These are phyloP conservation scores for Drosophila takahashii DNA, from an alignment of 1,140 invertebrate genomes.

Conservation along the genomic window DNA sequence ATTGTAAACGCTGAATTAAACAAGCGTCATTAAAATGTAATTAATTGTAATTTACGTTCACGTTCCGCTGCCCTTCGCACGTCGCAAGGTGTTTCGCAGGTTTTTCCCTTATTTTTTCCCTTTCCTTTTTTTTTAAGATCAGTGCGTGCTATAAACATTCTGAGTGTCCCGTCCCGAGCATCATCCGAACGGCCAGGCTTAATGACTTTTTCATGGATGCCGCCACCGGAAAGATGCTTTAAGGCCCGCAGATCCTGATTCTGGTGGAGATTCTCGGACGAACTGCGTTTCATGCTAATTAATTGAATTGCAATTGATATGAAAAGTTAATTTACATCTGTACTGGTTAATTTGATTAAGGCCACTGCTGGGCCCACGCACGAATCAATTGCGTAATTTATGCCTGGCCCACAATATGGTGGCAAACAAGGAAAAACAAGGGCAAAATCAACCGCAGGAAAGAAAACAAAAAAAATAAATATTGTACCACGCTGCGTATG, in stretches of 20 bases:
- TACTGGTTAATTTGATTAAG: slow-evolving; percentile 78
- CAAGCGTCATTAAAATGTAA: slow-evolving; percentile 84
- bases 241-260: slow-evolving; percentile 12
- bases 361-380: slow-evolving; percentile 34
- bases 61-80: slow-evolving; percentile 52
- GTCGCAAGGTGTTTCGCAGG: slow-evolving; percentile 63
- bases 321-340: slow-evolving; percentile 80
- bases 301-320: slow-evolving; percentile 82
- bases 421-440: slow-evolving; percentile 35
- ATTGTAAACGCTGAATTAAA: slow-evolving; percentile 84
- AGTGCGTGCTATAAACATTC: slow-evolving; percentile 57
- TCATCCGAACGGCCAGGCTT: slow-evolving; percentile 36
- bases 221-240: slow-evolving; percentile 4
- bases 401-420: slow-evolving; percentile 37
- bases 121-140: slow-evolving; percentile 48
- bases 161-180: slow-evolving; percentile 27
- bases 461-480: slow-evolving; percentile 29
- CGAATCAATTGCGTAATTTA: slow-evolving; percentile 58
- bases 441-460: slow-evolving; percentile 27
- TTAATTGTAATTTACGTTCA: slow-evolving; percentile 84
- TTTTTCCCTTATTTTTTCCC: background rate
- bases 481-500: slow-evolving; percentile 64
- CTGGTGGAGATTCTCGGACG: background rate
- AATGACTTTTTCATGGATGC: slow-evolving; percentile 57
- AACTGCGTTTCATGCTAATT: slow-evolving; percentile 61